Evolutionary conservation across 2,113 vertebrate species (phyloP).

Genomic region (Atractosteus spatula): DNA sequence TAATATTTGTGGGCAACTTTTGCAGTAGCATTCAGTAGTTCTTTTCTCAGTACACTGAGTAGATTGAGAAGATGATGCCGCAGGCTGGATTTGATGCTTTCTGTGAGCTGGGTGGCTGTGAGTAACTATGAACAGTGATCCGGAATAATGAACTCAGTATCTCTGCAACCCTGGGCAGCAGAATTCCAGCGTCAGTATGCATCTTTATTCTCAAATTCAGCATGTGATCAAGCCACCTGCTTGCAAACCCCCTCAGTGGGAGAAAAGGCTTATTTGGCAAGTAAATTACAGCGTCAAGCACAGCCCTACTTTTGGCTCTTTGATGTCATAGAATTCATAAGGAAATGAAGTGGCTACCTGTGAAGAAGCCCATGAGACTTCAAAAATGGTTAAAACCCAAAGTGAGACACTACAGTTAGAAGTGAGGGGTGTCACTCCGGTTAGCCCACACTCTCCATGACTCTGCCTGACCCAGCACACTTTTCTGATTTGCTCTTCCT

Average conservation of each 20-base stretch:
- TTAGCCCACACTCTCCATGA: too few species aligned
- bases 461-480: too few species aligned
- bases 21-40: background rate
- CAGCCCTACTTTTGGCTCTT: too few species aligned
- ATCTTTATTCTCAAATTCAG: constrained; percentile 4
- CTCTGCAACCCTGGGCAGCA: background rate
- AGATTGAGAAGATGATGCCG: background rate
- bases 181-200: background rate
- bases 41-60: background rate
- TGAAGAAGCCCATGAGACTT: too few species aligned
- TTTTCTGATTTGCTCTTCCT: too few species aligned
- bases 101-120: constrained; percentile 1
- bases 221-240: constrained; percentile 1
- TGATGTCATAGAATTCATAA: too few species aligned
- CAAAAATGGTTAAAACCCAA: too few species aligned
- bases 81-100: constrained; percentile 13
- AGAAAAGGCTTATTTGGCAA: too few species aligned
- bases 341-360: too few species aligned
- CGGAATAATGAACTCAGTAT: constrained; percentile 12
- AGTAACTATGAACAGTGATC: constrained; percentile 7
- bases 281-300: too few species aligned
- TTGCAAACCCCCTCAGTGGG: background rate
- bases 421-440: too few species aligned
- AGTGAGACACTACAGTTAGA: too few species aligned
- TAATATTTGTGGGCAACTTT: background rate